Evolutionary conservation across 2,888 invertebrate genomes (phyloP), one percentile per base, ranked within the genome.

Genomic region (Notocelia uddmanniana): DNA sequence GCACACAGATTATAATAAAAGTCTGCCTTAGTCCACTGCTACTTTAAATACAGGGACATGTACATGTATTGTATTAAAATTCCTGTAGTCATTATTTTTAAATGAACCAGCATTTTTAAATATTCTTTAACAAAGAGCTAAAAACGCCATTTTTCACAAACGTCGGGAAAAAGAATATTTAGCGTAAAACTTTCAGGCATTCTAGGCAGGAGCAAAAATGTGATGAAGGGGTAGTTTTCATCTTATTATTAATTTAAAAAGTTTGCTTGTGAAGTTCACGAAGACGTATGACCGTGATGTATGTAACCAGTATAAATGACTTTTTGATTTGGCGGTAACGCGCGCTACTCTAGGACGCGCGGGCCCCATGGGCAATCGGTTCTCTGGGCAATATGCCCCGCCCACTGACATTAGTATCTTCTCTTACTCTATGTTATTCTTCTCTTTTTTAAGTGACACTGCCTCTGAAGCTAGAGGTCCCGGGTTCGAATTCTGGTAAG

Each of bases 191-290:
- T 59, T 59, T 41, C 37, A 2, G 18, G 21, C 57, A 18, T 10
- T 10, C 15, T n/a, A 45, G n/a, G n/a, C n/a, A n/a, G 9, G 15
- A 9, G 6, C 15, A 15, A 59, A 41, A 41, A 59, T 59, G 21
- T 41, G 19, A 18, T 37, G 41, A 15, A 8, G 21, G 2, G 19
- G 18, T 58, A 41, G 59, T 59, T 58, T 41, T 31, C 41, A 10
- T 21, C 21, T 21, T 15, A 23, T 59, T 41, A 41, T 41, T 21
- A 59, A 37, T 59, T 59, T 59, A 21, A 21, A 59, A 59, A 59
- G 59, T 59, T 59, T 59, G 37, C 2, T 34, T 8, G 6, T 19
- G 9, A 45, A 45, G 45, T 45, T 45, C 45, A 45, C n/a, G n/a
- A 45, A 45, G n/a, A 45, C 6, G n/a, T 45, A 45, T 8, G 45